phyloP scores from a whole-genome alignment of 2,888 invertebrate species.

The Pammene aurita region DNA sequence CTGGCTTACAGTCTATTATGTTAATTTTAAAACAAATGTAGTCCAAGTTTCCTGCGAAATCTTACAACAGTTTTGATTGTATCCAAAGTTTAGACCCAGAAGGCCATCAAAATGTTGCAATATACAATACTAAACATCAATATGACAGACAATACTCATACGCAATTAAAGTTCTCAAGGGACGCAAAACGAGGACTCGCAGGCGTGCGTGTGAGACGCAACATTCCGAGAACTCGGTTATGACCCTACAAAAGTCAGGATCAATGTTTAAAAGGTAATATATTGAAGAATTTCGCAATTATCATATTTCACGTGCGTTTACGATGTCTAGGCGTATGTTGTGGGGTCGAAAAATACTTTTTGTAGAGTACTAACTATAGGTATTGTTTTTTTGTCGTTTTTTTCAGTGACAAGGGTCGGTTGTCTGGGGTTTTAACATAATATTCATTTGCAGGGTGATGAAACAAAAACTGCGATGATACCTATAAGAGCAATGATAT shows the following conservation, averaged over 20 bases:
- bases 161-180: conserved; percentile 55
- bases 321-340: conserved; percentile 80
- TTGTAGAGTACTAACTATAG: conserved; percentile 7
- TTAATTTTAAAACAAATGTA: too few relatives aligned
- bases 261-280: conserved; percentile 82
- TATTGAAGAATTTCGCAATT: conserved; percentile 83
- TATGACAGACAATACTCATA: conserved; percentile 52
- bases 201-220: conserved; percentile 44
- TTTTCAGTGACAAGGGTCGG: background rate
- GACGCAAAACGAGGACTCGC: conserved; percentile 53
- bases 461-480: too few relatives aligned
- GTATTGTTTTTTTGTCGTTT: too few relatives aligned
- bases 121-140: conserved; percentile 32
- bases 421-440: too few relatives aligned
- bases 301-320: conserved; percentile 83
- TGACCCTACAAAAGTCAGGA: conserved; percentile 78
- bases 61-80: too few relatives aligned
- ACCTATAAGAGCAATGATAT: too few relatives aligned
- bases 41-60: too few relatives aligned
- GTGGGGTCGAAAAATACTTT: conserved; percentile 48
- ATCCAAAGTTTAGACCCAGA: background rate
- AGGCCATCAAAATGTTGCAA: background rate
- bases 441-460: too few relatives aligned
- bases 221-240: conserved; percentile 77
- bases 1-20: too few relatives aligned